Conservation (phyloP, 1,140 invertebrate species). For the Panagrolaimus sp. region DNA sequence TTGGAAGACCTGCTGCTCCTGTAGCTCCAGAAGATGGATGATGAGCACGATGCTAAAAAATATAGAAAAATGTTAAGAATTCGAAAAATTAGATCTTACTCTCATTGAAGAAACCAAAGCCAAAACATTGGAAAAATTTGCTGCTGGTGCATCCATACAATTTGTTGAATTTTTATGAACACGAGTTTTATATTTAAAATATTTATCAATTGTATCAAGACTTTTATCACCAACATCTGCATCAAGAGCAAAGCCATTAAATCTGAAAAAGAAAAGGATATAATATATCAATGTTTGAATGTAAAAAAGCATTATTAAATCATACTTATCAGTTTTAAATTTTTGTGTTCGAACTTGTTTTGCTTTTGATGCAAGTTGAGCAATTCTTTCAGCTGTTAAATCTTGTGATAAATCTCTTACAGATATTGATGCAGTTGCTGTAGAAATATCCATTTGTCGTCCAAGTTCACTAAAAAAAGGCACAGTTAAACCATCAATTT, state of each 20-base stretch:
- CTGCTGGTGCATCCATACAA: not conserved
- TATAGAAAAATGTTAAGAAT: not conserved
- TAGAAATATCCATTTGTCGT: too few species aligned
- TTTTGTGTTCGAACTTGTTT: conserved; percentile 43
- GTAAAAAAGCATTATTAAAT: too few species aligned
- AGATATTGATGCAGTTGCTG: not conserved
- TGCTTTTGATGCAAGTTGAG: conserved; percentile 31
- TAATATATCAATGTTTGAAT: not conserved
- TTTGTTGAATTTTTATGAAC: conserved; percentile 10
- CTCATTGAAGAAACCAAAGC: not conserved
- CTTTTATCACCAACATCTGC: conserved; percentile 19
- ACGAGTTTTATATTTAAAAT: conserved; percentile 32
- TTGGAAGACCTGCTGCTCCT: conserved; percentile 19
- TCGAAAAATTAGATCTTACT: not conserved
- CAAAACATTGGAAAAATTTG: conserved; percentile 7
- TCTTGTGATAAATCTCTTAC: conserved; percentile 25
- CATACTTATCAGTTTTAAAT: not conserved
- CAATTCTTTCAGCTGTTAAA: conserved; percentile 42
- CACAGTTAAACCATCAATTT: too few species aligned
- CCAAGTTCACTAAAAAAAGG: too few species aligned
- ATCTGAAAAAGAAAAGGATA: conserved; percentile 12
- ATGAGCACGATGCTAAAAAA: conserved; percentile 6
- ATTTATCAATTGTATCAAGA: conserved; percentile 28
- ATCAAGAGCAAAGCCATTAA: conserved; percentile 14
- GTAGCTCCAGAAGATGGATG: too few species aligned